Conservation (phyloP, 1,140 invertebrate genomes). For the Cyclargus thomasi region DNA sequence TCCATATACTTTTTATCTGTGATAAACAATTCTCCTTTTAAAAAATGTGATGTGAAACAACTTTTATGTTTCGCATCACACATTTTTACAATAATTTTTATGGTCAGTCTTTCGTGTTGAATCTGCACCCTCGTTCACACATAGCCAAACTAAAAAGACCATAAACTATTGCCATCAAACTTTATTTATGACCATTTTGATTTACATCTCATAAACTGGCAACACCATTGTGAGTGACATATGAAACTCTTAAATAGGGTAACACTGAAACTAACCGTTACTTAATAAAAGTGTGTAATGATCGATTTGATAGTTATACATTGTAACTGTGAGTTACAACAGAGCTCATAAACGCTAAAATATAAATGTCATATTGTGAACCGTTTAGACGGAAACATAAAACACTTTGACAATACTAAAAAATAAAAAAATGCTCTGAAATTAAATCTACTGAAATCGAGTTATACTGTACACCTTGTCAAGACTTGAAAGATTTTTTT, state of each 20-base stretch:
- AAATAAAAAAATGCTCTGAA: not conserved
- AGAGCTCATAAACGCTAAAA: not conserved
- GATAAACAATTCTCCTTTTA: too few species aligned
- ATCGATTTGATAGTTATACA: slow-evolving; percentile 30
- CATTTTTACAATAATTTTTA: too few species aligned
- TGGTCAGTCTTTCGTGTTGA: too few species aligned
- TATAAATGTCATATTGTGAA: not conserved
- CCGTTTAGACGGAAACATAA: not conserved
- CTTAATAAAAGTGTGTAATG: slow-evolving; percentile 25
- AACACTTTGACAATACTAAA: not conserved
- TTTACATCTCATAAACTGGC: slow-evolving; percentile 41
- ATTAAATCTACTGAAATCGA: too few species aligned
- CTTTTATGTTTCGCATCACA: too few species aligned
- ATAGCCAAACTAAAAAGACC: slow-evolving; percentile 7
- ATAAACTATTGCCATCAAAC: not conserved
- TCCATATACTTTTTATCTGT: too few species aligned
- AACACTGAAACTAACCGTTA: slow-evolving; percentile 24
- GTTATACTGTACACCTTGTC: too few species aligned
- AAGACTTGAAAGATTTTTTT: too few species aligned
- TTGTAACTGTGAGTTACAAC: not conserved
- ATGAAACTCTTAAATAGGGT: slow-evolving; percentile 38
- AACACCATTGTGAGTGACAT: slow-evolving; percentile 39
- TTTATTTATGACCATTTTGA: slow-evolving; percentile 38
- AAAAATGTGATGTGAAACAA: too few species aligned
- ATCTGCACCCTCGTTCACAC: not conserved